Conservation (phyloP, 2,113 vertebrate species). For the Penelope pileata region DNA sequence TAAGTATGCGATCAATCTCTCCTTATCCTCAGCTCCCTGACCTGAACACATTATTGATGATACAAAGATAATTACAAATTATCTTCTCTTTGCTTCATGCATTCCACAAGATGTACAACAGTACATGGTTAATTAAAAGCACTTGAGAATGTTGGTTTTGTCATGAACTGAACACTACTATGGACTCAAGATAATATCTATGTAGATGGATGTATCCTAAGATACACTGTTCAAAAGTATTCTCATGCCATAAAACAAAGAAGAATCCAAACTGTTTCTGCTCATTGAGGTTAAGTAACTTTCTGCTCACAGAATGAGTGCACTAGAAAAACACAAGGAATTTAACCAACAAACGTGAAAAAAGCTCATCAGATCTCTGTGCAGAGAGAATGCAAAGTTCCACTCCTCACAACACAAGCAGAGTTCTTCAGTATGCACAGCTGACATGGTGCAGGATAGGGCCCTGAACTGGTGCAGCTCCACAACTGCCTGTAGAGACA, state of each 20-base stretch:
- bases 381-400: background rate
- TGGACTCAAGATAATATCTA: background rate
- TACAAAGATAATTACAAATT: background rate
- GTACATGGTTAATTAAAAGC: background rate
- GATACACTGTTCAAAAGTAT: background rate
- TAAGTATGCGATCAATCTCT: background rate
- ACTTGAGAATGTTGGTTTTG: background rate
- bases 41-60: background rate
- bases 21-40: background rate
- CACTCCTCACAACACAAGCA: background rate
- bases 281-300: background rate
- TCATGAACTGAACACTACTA: background rate
- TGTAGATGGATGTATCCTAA: rapidly evolving
- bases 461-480: background rate
- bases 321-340: background rate
- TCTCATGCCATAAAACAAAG: background rate
- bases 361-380: background rate
- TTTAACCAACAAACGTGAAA: background rate
- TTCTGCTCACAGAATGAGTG: background rate
- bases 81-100: background rate
- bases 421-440: background rate
- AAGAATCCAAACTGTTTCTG: background rate
- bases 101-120: background rate
- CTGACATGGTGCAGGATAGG: rapidly evolving
- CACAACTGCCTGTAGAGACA: rapidly evolving